Percentiles rank a stretch among this genome's conserved stretches.
Conservation (phyloP, 2,113 vertebrate genomes). For the Sander lucioperca region DNA sequence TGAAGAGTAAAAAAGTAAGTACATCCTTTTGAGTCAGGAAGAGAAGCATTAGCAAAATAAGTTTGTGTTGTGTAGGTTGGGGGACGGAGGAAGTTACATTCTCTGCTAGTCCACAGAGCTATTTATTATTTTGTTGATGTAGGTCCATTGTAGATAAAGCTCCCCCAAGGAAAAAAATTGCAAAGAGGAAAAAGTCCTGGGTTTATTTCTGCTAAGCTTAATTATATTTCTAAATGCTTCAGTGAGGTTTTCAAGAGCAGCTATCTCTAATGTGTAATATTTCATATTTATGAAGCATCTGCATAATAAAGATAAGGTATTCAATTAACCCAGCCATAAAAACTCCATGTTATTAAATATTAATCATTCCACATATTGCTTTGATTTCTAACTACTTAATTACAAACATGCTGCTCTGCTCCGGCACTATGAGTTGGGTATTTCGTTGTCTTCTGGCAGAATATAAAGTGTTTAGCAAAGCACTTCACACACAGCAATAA, state of each 20-base stretch:
- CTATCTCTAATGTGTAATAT: constrained; percentile 85
- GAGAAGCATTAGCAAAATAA: constrained; percentile 32
- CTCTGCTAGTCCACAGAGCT: constrained; percentile 41
- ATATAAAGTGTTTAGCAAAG: constrained; percentile 66
- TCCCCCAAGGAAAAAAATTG: constrained; percentile 29
- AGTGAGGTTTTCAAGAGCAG: constrained; percentile 81
- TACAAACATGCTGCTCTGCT: constrained; percentile 76
- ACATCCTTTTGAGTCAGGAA: constrained; percentile 13
- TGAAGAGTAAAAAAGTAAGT: constrained; percentile 60
- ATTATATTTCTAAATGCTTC: constrained; percentile 87
- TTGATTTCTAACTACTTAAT: constrained; percentile 85
- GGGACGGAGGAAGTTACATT: constrained; percentile 27
- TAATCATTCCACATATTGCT: constrained; percentile 82
- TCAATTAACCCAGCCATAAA: constrained; percentile 85
- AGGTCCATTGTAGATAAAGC: constrained; percentile 75
- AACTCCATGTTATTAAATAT: constrained; percentile 83
- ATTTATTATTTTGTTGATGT: constrained; percentile 74
- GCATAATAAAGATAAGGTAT: constrained; percentile 87
- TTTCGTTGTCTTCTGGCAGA: constrained; percentile 54
- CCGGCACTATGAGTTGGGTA: constrained; percentile 37
- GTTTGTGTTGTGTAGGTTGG: constrained; percentile 21
- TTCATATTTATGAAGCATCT: constrained; percentile 88
- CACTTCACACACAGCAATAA: constrained; percentile 53
- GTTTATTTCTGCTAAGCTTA: constrained; percentile 77
- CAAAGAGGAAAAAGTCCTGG: constrained; percentile 57